phyloP scores from a whole-genome alignment of 2,888 invertebrate species.

The Tuberolachnus salignus region DNA sequence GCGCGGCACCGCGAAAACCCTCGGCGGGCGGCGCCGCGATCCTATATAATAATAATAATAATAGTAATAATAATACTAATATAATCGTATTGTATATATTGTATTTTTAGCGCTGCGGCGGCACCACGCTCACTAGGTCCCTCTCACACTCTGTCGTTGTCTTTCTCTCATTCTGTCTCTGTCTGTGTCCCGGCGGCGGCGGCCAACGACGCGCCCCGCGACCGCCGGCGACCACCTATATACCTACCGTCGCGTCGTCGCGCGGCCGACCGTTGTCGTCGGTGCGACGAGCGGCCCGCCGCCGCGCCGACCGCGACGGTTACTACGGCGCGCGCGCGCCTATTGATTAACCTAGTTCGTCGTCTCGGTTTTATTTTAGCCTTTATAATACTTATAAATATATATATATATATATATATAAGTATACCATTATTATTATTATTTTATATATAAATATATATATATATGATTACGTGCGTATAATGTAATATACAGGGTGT shows the following conservation, averaged over 20 bases:
- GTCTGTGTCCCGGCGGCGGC: background rate
- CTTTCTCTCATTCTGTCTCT: too few species aligned
- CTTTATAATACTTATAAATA: background rate
- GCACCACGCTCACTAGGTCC: constrained; percentile 19
- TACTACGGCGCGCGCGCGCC: constrained; percentile 41
- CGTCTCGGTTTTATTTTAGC: constrained; percentile 51
- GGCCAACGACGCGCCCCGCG: background rate
- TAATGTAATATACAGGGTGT: constrained; percentile 5
- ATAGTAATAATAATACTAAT: too few species aligned
- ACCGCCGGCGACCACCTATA: background rate
- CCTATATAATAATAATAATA: too few species aligned
- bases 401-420: background rate
- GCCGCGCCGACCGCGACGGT: constrained; percentile 2
- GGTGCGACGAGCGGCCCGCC: too few species aligned
- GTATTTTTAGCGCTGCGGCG: constrained; percentile 50
- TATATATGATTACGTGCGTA: background rate
- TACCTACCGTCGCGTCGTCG: background rate
- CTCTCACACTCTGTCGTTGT: too few species aligned
- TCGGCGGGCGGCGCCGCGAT: background rate
- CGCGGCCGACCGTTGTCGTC: background rate
- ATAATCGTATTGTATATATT: too few species aligned
- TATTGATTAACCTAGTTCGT: constrained; percentile 56
- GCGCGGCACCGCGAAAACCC: constrained; percentile 8
- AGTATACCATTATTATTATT: background rate
- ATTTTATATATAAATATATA: background rate